Percentiles rank a stretch among this genome's conserved stretches.
phyloP scores from a whole-genome alignment of 2,797 vertebrate species.

The Brotula barbata region DNA sequence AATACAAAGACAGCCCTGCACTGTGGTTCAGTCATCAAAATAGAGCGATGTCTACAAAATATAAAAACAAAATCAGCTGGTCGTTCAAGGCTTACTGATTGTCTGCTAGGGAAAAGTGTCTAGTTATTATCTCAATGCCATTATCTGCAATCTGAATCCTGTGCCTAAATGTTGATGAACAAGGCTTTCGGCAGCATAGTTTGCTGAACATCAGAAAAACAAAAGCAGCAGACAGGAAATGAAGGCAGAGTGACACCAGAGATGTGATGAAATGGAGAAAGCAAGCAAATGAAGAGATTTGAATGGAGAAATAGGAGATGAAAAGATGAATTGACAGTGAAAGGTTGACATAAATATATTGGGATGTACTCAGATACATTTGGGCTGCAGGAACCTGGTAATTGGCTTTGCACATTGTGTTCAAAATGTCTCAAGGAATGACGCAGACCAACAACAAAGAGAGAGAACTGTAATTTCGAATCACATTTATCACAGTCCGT shows the following conservation, averaged over 20 bases:
- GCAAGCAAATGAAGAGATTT: constrained; percentile 25
- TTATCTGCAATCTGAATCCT: constrained; percentile 55
- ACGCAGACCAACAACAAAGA: constrained; percentile 70
- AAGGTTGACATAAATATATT: constrained; percentile 16
- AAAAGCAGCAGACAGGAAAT: constrained; percentile 42
- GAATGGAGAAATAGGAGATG: constrained; percentile 31
- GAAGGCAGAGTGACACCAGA: constrained; percentile 37
- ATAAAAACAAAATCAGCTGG: constrained; percentile 1
- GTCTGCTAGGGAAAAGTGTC: constrained; percentile 50
- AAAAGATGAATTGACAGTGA: constrained; percentile 25
- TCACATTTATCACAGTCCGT: constrained; percentile 71
- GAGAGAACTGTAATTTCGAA: constrained; percentile 69
- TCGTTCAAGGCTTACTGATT: constrained; percentile 49
- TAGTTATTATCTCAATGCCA: constrained; percentile 43
- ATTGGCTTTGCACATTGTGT: constrained; percentile 42
- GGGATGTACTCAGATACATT: constrained; percentile 30
- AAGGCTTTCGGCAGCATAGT: constrained; percentile 40
- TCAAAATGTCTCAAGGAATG: constrained; percentile 70
- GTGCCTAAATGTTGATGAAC: constrained; percentile 67
- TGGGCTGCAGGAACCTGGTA: constrained; percentile 58
- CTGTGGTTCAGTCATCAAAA: constrained; percentile 14
- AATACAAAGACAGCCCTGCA: background rate
- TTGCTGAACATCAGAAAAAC: constrained; percentile 39
- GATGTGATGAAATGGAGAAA: constrained; percentile 31
- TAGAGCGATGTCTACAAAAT: background rate